Base-by-base conservation (phyloP, 2,797 vertebrate genomes). In the Arnoldichthys spilopterus region DNA sequence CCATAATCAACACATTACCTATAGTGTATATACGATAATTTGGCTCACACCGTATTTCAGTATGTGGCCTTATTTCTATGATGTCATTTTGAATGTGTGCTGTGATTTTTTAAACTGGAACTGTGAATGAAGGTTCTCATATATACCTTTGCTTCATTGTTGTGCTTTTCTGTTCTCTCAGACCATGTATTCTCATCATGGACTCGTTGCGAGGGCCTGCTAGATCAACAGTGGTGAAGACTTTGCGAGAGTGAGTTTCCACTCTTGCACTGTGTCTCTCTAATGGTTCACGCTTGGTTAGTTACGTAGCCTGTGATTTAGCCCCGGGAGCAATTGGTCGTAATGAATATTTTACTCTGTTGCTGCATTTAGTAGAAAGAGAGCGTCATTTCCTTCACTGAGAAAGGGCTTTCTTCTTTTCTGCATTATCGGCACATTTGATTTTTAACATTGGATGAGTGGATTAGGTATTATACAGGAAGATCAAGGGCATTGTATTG, bases 151-250 rank as follows among this genome's bases (percentile, higher is more conserved):
- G 16, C 7, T 26, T 47, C 12, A 16, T 28, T 47, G 13, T 22
- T 45, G 49, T 69, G 32, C 53, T 74, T 22, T 74, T 16, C 8
- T 79, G 37, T 30, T 37, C 49, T 56, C 62, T 4, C 88, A 99
- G 98, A 90, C 96, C 98, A 28, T 99, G 98, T 81, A 99, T 99
- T 86, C 93, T 99, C 79, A 96, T 99, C 83, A 99, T 99, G 98
- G 98, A 99, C 89, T 99, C 98, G 0, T 92, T 99, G 78, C 93
- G 96, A 73, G 98, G 98, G 37, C 97, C 98, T 26, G 93, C 95
- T 74, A 86, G 98, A 13, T 97, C 97, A 20, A 96, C 95, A 0
- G 97, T 99, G 85, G 96, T 99, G 83, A 99, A 97, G 85, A 98
- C 96, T 2, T 91, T 99, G 58, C 89, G 97, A 93, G 97, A 99